These are phyloP conservation scores for Molanna angustata DNA, from an alignment of 2,888 invertebrate species.

Conservation along the genomic window DNA sequence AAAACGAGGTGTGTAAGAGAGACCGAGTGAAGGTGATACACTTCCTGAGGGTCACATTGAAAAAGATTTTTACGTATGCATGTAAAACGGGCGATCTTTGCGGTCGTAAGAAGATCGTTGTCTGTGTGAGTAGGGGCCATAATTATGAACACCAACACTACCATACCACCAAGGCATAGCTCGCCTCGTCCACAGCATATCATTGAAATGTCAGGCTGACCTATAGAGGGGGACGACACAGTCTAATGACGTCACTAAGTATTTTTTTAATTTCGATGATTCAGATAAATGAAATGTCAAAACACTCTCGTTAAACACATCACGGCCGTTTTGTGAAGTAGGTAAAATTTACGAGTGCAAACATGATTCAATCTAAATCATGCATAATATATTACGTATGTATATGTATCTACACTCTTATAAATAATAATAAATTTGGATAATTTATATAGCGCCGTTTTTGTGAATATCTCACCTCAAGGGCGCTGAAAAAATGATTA, in stretches of 20 bases:
- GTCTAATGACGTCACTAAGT: neutral
- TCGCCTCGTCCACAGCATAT: conserved; percentile 8
- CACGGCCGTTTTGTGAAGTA: no score
- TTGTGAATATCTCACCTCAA: no score
- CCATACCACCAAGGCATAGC: no score
- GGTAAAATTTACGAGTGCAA: no score
- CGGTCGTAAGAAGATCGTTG: conserved; percentile 21
- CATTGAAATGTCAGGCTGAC: neutral
- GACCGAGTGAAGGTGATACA: neutral
- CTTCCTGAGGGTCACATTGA: neutral
- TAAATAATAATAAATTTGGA: no score
- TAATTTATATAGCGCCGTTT: no score
- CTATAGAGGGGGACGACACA: neutral
- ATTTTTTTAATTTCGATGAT: neutral
- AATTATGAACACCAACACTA: conserved; percentile 32
- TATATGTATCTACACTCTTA: no score
- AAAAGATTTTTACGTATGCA: conserved; percentile 3
- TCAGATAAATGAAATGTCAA: neutral
- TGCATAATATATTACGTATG: no score
- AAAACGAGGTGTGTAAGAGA: neutral
- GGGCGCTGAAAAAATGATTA: no score
- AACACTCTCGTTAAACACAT: neutral
- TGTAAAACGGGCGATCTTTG: conserved; percentile 18
- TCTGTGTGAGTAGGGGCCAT: conserved; percentile 12
- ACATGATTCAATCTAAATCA: no score